phyloP scores from a whole-genome alignment of 2,888 invertebrate genomes.

The Unio pictorum region DNA sequence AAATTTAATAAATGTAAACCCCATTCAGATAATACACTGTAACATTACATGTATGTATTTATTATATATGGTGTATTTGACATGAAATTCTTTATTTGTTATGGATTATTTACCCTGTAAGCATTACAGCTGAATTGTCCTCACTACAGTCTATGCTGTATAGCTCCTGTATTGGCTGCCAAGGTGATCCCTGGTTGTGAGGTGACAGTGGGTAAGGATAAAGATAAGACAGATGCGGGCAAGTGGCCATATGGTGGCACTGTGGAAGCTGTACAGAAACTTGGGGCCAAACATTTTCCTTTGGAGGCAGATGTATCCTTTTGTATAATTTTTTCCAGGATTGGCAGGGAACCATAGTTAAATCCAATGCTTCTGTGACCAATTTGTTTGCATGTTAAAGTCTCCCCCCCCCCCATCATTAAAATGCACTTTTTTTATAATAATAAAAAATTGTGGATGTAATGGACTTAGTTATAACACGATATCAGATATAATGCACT shows the following conservation, averaged over 20 bases:
- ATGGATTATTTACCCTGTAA: neutral
- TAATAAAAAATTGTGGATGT: neutral
- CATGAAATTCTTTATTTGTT: neutral
- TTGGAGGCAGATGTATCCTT: conserved; percentile 70
- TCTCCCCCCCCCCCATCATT: neutral
- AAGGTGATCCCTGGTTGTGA: conserved; percentile 69
- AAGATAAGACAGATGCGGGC: conserved; percentile 55
- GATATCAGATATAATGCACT: too few species aligned
- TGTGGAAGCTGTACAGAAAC: conserved; percentile 72
- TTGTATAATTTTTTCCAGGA: neutral
- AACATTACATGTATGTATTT: too few species aligned
- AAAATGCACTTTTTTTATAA: too few species aligned
- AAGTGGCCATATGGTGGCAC: conserved; percentile 73
- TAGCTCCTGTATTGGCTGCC: conserved; percentile 75
- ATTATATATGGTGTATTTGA: neutral
- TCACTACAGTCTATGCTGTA: conserved; percentile 72
- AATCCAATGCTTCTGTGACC: neutral
- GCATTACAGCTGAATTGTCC: neutral
- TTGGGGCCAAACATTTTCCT: conserved; percentile 73
- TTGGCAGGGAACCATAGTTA: neutral
- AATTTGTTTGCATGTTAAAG: neutral
- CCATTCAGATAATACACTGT: too few species aligned
- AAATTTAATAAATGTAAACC: too few species aligned
- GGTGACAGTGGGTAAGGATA: conserved; percentile 68
- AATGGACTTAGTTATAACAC: too few species aligned